Conservation (phyloP, 30 jellyfish, hydroid and myxozoan species). For the Cassiopea xamachana region DNA sequence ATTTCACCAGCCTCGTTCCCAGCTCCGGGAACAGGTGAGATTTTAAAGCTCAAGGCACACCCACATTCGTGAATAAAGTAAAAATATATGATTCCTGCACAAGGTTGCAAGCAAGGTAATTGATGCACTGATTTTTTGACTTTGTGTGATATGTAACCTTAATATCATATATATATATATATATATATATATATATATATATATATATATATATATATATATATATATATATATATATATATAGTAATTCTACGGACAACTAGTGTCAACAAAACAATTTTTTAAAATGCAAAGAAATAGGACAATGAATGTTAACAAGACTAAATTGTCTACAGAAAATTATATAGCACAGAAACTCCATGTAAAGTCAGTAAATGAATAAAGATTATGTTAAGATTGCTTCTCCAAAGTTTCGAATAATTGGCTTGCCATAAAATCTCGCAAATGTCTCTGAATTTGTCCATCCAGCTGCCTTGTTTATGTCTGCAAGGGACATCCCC, state of each 20-base stretch:
- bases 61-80: no score
- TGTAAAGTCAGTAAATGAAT: background rate
- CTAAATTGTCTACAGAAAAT: background rate
- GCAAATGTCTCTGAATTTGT: conserved; percentile 21
- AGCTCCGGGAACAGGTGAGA: no score
- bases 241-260: background rate
- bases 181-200: no score
- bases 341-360: background rate
- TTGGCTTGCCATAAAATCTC: conserved; percentile 7
- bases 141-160: no score
- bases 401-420: background rate
- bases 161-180: no score
- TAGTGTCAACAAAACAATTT: background rate
- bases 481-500: conserved; percentile 8
- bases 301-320: background rate
- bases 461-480: conserved; percentile 48
- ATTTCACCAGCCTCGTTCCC: no score
- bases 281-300: background rate
- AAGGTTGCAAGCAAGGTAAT: no score
- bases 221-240: no score
- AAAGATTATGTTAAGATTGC: background rate
- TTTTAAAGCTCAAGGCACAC: no score
- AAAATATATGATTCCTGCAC: no score
- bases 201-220: no score
- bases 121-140: no score